Base-by-base conservation (phyloP, 2,113 vertebrate species). In the Pomatostomus ruficeps region DNA sequence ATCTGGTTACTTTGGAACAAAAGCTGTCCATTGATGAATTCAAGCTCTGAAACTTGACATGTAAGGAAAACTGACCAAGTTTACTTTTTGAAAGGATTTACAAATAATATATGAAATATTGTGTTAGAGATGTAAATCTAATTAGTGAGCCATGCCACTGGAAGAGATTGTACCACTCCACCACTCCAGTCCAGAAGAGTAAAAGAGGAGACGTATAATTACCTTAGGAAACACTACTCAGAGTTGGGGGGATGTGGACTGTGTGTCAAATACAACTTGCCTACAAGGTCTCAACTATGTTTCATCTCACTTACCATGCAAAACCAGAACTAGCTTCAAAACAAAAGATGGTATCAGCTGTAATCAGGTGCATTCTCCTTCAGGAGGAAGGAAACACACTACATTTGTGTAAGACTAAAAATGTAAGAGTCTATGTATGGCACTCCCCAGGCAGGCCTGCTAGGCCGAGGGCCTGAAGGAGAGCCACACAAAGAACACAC, bases 211-310 rank as follows among this genome's bases (percentile, higher is more conserved):
- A 2, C 59, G 4, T 55, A 21, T 23, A 40, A 65, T 43, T 49
- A 72, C 12, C 16, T 46, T 14, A 58, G 65, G 35, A 89, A 51
- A 51, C 26, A 67, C 18, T 52, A 68, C 17, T 51, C 11, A 7
- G 29, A n/a, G 16, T 2, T 38, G 14, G 10, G n/a, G 3, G 4
- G 1, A 58, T 23, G 12, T 4, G 8, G 6, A 12, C 18, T 18
- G 35, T 46, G 11, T 29, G 14, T n/a, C 33, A 88, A 86, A 61
- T 31, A 73, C 9, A 74, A 48, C 20, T 58, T 80, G 61, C 18
- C 46, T 77, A 61, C 81, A 87, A 87, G 10, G 16, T 29, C 57
- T 5, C 14, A 86, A 28, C n/a, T 36, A 17, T 11, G 16, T 14
- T 83, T 52, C 28, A 83, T 40, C 24, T 57, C 68, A 65, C 49